phyloP scores from a whole-genome alignment of 2,888 invertebrate species.

The Phorcus lineatus region DNA sequence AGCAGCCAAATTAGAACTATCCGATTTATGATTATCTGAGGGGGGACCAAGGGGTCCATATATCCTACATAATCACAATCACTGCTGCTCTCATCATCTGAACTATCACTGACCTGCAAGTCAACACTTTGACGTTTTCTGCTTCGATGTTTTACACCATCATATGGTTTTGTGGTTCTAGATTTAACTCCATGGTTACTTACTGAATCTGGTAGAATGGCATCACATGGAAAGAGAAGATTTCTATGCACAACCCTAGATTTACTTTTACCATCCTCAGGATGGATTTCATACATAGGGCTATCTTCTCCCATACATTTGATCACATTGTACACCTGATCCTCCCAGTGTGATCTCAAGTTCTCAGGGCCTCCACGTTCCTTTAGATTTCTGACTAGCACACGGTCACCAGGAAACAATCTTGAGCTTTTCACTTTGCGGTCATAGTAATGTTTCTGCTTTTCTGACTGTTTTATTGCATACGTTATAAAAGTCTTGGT shows the following conservation, averaged over 20 bases:
- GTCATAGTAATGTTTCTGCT: neutral
- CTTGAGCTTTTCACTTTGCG: neutral
- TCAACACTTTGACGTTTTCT: too few species aligned
- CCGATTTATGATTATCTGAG: too few species aligned
- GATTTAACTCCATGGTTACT: too few species aligned
- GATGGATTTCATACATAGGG: constrained; percentile 22
- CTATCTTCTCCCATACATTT: constrained; percentile 26
- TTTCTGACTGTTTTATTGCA: neutral
- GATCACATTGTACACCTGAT: constrained; percentile 15
- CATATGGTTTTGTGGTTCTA: too few species aligned
- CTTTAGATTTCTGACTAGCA: constrained; percentile 22
- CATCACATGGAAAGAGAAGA: constrained; percentile 26
- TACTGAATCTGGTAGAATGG: neutral
- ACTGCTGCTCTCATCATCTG: too few species aligned
- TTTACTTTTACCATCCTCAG: constrained; percentile 18
- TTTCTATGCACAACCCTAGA: constrained; percentile 23
- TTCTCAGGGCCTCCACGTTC: constrained; percentile 29
- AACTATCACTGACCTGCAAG: too few species aligned
- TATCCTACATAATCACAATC: too few species aligned
- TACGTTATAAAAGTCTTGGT: neutral
- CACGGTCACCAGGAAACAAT: constrained; percentile 22
- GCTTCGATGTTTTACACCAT: too few species aligned
- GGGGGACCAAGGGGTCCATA: too few species aligned
- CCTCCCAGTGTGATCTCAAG: constrained; percentile 30
- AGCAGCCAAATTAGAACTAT: too few species aligned